Conservation (phyloP, 2,113 vertebrate species). For the Atlantisia rogersi region DNA sequence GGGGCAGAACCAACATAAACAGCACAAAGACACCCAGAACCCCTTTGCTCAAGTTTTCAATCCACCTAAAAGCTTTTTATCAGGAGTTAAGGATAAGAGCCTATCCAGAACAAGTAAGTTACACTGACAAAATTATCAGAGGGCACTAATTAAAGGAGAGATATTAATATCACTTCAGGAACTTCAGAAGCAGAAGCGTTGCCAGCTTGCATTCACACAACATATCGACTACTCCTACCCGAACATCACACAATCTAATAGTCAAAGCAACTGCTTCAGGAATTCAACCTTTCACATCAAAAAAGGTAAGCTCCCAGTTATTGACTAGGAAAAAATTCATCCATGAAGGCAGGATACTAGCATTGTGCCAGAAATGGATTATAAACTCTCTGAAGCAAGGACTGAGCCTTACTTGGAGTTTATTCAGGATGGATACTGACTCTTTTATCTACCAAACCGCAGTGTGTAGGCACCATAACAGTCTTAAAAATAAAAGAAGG, state of each 20-base stretch:
- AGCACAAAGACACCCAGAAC: not conserved
- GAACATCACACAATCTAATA: not conserved
- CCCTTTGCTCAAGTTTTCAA: not conserved
- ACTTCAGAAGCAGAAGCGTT: not conserved
- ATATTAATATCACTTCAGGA: not conserved
- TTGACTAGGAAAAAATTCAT: not conserved
- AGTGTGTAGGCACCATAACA: not conserved
- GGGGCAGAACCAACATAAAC: not conserved
- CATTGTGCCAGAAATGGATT: not conserved
- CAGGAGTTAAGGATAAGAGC: not conserved
- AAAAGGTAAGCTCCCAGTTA: not conserved
- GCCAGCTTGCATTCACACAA: not conserved
- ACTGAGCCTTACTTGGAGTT: not conserved
- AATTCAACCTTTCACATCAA: not conserved
- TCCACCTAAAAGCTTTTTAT: not conserved
- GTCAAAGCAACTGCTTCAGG: not conserved
- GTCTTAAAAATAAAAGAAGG: not conserved
- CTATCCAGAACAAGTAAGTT: not conserved
- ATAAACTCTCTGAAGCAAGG: not conserved
- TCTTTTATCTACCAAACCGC: not conserved
- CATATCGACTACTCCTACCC: not conserved
- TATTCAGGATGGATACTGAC: not conserved
- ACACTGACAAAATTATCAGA: not conserved
- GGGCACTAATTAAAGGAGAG: not conserved
- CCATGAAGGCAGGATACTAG: accelerated